A percentile compares a stretch with the other conserved stretches of the same genome.
Evolutionary conservation across 1,140 invertebrate genomes (phyloP).

Genomic region (Pissodes strobi): DNA sequence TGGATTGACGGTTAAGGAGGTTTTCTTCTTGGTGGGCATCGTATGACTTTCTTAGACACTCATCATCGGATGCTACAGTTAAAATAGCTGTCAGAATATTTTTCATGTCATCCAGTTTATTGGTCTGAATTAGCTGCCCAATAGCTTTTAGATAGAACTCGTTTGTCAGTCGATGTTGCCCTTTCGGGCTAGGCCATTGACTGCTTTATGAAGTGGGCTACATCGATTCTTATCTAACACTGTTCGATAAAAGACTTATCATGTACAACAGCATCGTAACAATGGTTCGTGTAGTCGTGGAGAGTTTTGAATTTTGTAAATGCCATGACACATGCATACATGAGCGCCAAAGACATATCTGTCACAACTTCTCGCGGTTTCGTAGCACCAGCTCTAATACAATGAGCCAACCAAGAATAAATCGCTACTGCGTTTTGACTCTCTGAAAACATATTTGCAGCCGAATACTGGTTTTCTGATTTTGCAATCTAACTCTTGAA

Average conservation of each 20-base stretch:
- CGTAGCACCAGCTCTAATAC: slow-evolving; percentile 5
- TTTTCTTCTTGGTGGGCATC: too few relatives aligned
- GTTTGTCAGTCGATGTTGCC: too few relatives aligned
- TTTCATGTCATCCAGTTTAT: too few relatives aligned
- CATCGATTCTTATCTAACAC: too few relatives aligned
- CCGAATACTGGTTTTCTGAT: slow-evolving; percentile 2
- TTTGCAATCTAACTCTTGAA: background rate
- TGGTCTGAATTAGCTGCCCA: slow-evolving; percentile 36
- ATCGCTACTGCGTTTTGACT: slow-evolving; percentile 8
- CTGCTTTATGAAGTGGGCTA: too few relatives aligned
- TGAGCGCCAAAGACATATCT: slow-evolving; percentile 11
- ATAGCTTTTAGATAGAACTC: background rate
- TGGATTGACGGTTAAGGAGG: too few relatives aligned
- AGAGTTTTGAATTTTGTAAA: slow-evolving; percentile 3
- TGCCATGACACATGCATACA: background rate
- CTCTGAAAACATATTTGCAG: slow-evolving; percentile 6
- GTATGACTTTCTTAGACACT: too few relatives aligned
- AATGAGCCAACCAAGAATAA: slow-evolving; percentile 5
- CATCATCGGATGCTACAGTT: too few relatives aligned
- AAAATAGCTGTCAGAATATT: too few relatives aligned
- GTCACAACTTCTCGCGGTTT: slow-evolving; percentile 7
- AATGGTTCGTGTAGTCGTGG: background rate
- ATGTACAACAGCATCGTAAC: background rate
- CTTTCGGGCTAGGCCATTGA: too few relatives aligned
- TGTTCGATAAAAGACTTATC: too few relatives aligned